Percentiles rank a stretch among this genome's conserved stretches.
Conservation (phyloP, 2,888 invertebrate species). For the Pherbina coryleti region DNA sequence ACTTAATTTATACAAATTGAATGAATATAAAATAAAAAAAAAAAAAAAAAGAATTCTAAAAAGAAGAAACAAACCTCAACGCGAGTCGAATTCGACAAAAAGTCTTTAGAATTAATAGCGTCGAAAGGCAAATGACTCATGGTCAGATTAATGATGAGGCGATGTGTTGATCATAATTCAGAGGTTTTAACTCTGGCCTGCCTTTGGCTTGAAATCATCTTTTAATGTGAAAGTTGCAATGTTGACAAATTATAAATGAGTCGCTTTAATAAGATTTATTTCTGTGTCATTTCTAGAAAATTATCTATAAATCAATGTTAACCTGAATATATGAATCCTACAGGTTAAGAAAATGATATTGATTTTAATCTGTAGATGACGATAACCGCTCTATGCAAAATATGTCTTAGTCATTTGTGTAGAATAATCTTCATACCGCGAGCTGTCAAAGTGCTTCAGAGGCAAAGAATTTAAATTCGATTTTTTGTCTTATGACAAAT, state of each 20-base stretch:
- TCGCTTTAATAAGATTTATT: slow-evolving; percentile 6
- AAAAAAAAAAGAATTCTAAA: neutral
- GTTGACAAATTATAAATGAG: slow-evolving; percentile 1
- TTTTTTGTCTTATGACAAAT: too few species aligned
- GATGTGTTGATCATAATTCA: neutral
- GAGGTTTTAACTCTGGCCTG: neutral
- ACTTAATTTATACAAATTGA: too few species aligned
- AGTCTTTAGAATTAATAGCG: neutral
- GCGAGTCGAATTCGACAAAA: neutral
- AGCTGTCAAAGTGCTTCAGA: too few species aligned
- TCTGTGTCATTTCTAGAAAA: neutral
- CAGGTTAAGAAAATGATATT: too few species aligned
- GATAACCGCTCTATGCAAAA: too few species aligned
- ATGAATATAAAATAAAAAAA: neutral
- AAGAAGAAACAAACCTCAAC: neutral
- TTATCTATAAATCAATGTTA: too few species aligned
- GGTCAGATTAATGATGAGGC: neutral
- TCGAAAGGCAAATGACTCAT: neutral
- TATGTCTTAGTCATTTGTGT: too few species aligned
- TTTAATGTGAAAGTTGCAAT: slow-evolving; percentile 3
- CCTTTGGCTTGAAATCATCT: neutral
- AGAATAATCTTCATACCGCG: too few species aligned
- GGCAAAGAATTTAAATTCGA: too few species aligned
- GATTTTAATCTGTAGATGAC: too few species aligned
- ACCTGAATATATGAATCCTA: too few species aligned